Conservation (phyloP, 2,888 invertebrate species). For the Bellardia pandia region DNA sequence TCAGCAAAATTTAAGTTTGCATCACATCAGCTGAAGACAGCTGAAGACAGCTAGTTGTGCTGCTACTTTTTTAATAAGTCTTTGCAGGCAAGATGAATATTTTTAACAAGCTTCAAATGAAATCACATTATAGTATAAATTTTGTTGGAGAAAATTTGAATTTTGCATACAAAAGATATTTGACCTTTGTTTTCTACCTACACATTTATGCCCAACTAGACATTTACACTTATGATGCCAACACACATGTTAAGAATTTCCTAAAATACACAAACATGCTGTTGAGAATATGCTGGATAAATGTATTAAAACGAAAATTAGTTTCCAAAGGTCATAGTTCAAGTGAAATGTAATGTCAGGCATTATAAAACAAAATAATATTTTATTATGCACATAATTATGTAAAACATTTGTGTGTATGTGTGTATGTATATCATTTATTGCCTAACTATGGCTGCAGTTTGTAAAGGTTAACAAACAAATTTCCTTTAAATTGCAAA, state of each 20-base stretch:
- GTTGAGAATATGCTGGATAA: neutral
- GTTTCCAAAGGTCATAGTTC: constrained; percentile 45
- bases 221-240: neutral
- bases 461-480: neutral
- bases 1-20: neutral
- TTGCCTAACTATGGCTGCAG: neutral
- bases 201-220: neutral
- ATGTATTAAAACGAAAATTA: constrained; percentile 11
- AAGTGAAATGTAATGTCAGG: neutral
- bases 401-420: neutral
- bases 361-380: neutral
- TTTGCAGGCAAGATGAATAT: neutral
- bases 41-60: neutral
- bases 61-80: neutral
- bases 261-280: neutral
- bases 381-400: neutral
- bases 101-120: neutral
- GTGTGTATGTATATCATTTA: neutral
- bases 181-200: constrained; percentile 24
- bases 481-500: neutral
- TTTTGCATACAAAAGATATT: neutral
- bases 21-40: too few relatives aligned
- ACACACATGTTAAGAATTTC: neutral
- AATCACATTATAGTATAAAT: neutral
- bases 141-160: neutral